Conservation (phyloP, 2,888 invertebrate species). For the Drosophila neonasuta region DNA sequence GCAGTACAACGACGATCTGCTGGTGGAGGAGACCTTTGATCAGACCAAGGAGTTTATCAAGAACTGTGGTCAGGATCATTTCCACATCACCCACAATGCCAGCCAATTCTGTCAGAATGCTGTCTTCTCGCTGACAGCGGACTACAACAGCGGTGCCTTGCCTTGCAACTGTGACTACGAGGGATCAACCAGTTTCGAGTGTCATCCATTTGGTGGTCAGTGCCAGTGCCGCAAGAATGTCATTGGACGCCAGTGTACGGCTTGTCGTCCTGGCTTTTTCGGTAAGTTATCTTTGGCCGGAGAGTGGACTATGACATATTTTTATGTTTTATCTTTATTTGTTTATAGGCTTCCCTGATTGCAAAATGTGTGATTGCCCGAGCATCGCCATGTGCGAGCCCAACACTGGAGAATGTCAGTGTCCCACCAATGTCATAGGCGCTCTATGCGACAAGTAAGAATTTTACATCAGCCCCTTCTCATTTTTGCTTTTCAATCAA, state of each 20-base stretch:
- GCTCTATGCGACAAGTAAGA: conserved; percentile 89
- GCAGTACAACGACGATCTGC: conserved; percentile 87
- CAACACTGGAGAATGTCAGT: conserved; percentile 91
- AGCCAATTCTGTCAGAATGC: conserved; percentile 93
- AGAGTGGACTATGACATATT: not conserved
- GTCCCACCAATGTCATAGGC: conserved; percentile 95
- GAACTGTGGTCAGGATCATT: conserved; percentile 94
- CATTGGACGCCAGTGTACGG: conserved; percentile 92
- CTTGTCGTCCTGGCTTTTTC: conserved; percentile 93
- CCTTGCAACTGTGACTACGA: conserved; percentile 94
- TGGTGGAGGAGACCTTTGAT: conserved; percentile 91
- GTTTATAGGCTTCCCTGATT: conserved; percentile 91
- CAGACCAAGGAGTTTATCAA: conserved; percentile 94
- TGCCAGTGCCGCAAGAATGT: conserved; percentile 96
- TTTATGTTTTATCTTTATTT: not conserved
- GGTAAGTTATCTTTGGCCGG: conserved; percentile 77
- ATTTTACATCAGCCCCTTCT: not conserved
- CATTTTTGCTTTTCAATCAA: too few species aligned
- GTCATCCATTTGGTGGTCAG: conserved; percentile 97
- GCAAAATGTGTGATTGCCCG: conserved; percentile 93
- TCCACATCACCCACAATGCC: conserved; percentile 87
- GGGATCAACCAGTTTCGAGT: conserved; percentile 93
- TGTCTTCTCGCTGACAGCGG: conserved; percentile 95
- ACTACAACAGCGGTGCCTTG: conserved; percentile 96
- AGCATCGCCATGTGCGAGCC: conserved; percentile 91